Percentiles rank a stretch among this genome's conserved stretches.
phyloP scores from a whole-genome alignment of 2,113 vertebrate species.

The Brachionichthys hirsutus region DNA sequence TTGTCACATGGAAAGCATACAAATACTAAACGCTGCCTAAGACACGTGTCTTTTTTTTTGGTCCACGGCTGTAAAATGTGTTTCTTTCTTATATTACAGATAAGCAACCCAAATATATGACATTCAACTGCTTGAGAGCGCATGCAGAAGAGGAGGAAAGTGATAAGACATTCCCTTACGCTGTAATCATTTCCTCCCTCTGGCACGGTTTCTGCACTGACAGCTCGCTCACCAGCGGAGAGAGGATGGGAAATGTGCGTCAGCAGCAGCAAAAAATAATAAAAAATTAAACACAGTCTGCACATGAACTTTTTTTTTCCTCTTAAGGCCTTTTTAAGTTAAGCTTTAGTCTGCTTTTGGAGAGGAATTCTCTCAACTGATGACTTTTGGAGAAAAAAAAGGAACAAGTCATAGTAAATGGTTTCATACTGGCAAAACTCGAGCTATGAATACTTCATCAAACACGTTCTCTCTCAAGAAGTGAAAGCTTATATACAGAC shows the following conservation, averaged over 20 bases:
- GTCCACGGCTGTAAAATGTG: constrained; percentile 39
- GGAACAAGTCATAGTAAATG: constrained; percentile 22
- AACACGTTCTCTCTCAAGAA: not conserved
- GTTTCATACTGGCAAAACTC: constrained; percentile 24
- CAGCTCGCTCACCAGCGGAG: constrained; percentile 62
- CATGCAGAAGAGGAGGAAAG: constrained; percentile 48
- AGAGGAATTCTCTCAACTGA: constrained; percentile 22
- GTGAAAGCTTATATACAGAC: not conserved
- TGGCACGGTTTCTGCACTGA: constrained; percentile 48
- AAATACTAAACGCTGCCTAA: constrained; percentile 7
- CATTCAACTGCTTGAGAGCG: constrained; percentile 35
- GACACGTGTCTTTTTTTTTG: constrained; percentile 22
- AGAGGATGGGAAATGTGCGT: constrained; percentile 54
- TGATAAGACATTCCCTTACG: constrained; percentile 72
- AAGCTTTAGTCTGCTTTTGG: constrained; percentile 12
- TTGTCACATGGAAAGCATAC: constrained; percentile 36
- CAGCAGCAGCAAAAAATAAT: constrained; percentile 4
- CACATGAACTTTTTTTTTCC: constrained; percentile 2
- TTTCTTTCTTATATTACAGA: constrained; percentile 42
- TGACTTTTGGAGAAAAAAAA: constrained; percentile 37
- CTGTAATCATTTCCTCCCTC: constrained; percentile 70
- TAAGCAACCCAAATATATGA: constrained; percentile 54
- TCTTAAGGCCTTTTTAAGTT: constrained; percentile 11
- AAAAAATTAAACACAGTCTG: constrained; percentile 2
- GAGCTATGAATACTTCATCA: constrained; percentile 1